Percentiles rank a stretch among this genome's conserved stretches.
phyloP scores from a whole-genome alignment of 2,888 invertebrate species.

The Hermodice carunculata region DNA sequence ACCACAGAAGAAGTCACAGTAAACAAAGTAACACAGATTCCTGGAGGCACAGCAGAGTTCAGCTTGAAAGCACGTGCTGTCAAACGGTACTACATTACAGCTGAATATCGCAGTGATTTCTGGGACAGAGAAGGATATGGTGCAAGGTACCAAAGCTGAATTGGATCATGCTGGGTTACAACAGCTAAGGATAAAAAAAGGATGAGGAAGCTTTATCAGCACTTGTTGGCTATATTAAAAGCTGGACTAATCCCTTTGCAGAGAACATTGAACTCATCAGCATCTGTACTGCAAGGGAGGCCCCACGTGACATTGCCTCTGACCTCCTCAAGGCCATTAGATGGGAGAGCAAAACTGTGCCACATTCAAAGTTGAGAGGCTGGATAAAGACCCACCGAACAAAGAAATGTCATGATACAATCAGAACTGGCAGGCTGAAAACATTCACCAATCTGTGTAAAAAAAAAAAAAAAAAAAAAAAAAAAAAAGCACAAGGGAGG shows the following conservation, averaged over 20 bases:
- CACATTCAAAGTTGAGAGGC: not conserved
- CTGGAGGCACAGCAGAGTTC: slow-evolving; percentile 27
- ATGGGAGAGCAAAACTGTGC: slow-evolving; percentile 8
- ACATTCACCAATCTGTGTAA: too few relatives aligned
- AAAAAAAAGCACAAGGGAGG: too few relatives aligned
- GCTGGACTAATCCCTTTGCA: slow-evolving; percentile 26
- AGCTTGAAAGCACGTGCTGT: slow-evolving; percentile 15
- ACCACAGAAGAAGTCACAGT: slow-evolving; percentile 27
- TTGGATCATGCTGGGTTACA: slow-evolving; percentile 25
- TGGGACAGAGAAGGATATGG: slow-evolving; percentile 7
- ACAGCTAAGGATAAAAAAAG: slow-evolving; percentile 22
- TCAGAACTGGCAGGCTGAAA: slow-evolving; percentile 33
- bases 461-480: too few relatives aligned
- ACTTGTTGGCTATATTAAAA: slow-evolving; percentile 11
- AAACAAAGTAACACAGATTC: slow-evolving; percentile 34
- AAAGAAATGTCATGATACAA: slow-evolving; percentile 36
- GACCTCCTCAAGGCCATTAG: slow-evolving; percentile 23
- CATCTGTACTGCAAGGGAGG: slow-evolving; percentile 22
- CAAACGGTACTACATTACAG: slow-evolving; percentile 11
- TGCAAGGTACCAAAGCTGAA: not conserved
- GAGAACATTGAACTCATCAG: slow-evolving; percentile 19
- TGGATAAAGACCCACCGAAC: not conserved
- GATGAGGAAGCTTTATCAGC: slow-evolving; percentile 30
- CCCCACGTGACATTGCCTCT: slow-evolving; percentile 20
- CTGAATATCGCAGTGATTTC: slow-evolving; percentile 10